Conservation (phyloP, 2,797 vertebrate species). For the Triplophysa yarkandensis region DNA sequence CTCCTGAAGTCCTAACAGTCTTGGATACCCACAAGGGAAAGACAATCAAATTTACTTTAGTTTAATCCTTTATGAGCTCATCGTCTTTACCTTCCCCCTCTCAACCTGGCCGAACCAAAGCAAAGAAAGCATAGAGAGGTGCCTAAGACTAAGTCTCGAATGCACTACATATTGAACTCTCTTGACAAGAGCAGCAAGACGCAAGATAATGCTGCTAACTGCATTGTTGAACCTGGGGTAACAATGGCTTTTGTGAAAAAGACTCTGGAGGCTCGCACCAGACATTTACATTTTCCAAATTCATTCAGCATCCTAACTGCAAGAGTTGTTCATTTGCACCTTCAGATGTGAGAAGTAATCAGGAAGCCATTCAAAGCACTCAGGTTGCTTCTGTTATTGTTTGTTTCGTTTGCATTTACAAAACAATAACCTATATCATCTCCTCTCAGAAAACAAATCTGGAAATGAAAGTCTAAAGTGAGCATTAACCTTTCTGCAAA, state of each 20-base stretch:
- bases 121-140: constrained; percentile 53
- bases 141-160: constrained; percentile 45
- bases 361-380: constrained; percentile 15
- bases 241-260: constrained; percentile 21
- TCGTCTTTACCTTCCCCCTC: constrained; percentile 59
- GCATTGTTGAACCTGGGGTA: constrained; percentile 10
- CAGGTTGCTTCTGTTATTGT: constrained; percentile 24
- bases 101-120: constrained; percentile 34
- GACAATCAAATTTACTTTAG: constrained; percentile 78
- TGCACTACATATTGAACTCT: constrained; percentile 22
- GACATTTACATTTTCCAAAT: not conserved
- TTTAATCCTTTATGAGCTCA: constrained; percentile 79
- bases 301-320: not conserved
- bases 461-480: constrained; percentile 49
- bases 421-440: constrained; percentile 43
- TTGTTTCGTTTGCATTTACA: constrained; percentile 4
- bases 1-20: constrained; percentile 55
- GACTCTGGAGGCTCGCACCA: not conserved
- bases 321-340: constrained; percentile 25
- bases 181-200: constrained; percentile 9
- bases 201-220: not conserved
- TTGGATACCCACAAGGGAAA: constrained; percentile 68
- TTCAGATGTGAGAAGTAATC: constrained; percentile 36
- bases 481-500: constrained; percentile 38
- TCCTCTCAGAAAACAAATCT: constrained; percentile 34